Evolutionary conservation across 2,113 vertebrate species (phyloP).

Genomic region (Eupsittula cactorum): DNA sequence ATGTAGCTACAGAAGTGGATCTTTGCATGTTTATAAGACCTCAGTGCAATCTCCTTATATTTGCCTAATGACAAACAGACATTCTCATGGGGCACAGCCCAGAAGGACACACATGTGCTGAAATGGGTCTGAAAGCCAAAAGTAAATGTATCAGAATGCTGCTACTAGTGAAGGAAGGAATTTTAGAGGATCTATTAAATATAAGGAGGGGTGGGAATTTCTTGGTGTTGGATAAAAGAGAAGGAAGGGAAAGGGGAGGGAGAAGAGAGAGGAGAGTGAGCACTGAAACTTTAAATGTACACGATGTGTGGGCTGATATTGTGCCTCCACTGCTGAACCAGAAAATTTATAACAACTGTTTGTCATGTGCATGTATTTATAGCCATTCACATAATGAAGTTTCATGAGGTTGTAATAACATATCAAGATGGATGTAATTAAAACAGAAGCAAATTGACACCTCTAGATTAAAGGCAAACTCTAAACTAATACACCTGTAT

Average conservation of each 20-base stretch:
- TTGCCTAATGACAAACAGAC: slow-evolving; percentile 63
- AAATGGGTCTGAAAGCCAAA: neutral
- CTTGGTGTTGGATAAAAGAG: neutral
- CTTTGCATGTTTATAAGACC: slow-evolving; percentile 64
- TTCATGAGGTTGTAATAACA: slow-evolving; percentile 77
- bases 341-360: slow-evolving; percentile 77
- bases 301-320: slow-evolving; percentile 54
- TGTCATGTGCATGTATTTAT: slow-evolving; percentile 75
- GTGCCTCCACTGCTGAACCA: slow-evolving; percentile 67
- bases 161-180: neutral
- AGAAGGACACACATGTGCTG: slow-evolving; percentile 9
- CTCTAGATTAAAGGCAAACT: slow-evolving; percentile 77
- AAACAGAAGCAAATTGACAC: slow-evolving; percentile 80
- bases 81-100: neutral
- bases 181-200: neutral
- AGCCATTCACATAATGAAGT: slow-evolving; percentile 76
- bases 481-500: slow-evolving; percentile 72
- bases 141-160: neutral
- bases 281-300: neutral
- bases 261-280: neutral
- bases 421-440: slow-evolving; percentile 81
- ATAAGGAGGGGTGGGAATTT: neutral
- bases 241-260: neutral
- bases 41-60: slow-evolving; percentile 51
- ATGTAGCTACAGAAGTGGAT: slow-evolving; percentile 57